Evolutionary conservation across 2,797 vertebrate species (phyloP).

Genomic region (Hybognathus amarus): DNA sequence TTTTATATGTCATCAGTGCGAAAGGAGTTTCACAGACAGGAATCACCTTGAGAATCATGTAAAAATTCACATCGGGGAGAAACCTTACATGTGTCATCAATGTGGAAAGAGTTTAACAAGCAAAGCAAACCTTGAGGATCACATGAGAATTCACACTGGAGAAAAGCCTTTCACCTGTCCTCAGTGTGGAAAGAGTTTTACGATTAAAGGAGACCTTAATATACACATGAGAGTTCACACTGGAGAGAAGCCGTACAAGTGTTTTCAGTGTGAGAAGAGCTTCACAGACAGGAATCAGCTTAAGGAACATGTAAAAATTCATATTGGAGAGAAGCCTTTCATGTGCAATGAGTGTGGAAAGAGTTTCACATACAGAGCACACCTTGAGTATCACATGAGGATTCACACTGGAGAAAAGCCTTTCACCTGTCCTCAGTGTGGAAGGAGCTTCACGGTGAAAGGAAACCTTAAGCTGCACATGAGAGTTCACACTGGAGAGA

Average conservation of each 20-base stretch:
- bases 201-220: not conserved
- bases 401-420: not conserved
- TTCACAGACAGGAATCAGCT: not conserved
- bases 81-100: not conserved
- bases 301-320: not conserved
- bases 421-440: not conserved
- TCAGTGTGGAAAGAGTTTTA: not conserved
- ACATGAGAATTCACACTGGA: not conserved
- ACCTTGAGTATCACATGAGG: not conserved
- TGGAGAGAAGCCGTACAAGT: not conserved
- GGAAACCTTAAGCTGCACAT: not conserved
- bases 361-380: not conserved
- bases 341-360: not conserved
- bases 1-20: not conserved
- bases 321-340: not conserved
- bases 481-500: not conserved
- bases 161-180: not conserved
- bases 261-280: not conserved
- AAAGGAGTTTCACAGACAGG: not conserved
- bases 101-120: not conserved
- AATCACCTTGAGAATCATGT: slow-evolving; percentile 5
- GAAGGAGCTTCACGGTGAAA: not conserved
- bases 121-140: not conserved
- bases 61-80: not conserved
- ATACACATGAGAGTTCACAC: not conserved